Evolutionary conservation across 2,888 invertebrate genomes (phyloP).

Genomic region (Diloba caeruleocephala): DNA sequence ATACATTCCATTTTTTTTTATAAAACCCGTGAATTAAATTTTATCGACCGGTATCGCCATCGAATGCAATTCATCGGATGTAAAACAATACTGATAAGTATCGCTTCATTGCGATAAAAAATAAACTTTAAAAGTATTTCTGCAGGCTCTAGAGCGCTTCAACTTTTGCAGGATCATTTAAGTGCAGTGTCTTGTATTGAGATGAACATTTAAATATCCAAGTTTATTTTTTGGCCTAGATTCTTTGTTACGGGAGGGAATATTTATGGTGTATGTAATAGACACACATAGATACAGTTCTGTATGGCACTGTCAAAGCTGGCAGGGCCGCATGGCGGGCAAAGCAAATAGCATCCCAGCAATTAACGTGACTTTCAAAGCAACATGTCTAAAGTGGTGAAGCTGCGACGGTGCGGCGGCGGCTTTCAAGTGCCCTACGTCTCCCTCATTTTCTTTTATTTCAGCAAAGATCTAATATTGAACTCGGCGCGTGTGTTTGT

Average conservation of each 20-base stretch:
- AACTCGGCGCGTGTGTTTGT: slow-evolving; percentile 46
- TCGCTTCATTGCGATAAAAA: slow-evolving; percentile 77
- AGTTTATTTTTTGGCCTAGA: slow-evolving; percentile 37
- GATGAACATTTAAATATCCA: slow-evolving; percentile 65
- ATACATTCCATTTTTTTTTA: slow-evolving; percentile 72
- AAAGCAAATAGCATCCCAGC: slow-evolving; percentile 72
- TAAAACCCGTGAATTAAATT: slow-evolving; percentile 78
- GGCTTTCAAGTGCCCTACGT: slow-evolving; percentile 71
- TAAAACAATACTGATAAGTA: slow-evolving; percentile 84
- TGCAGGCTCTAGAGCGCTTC: slow-evolving; percentile 73
- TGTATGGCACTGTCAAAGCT: slow-evolving; percentile 48
- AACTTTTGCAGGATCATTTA: slow-evolving; percentile 74
- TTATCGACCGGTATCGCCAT: slow-evolving; percentile 75
- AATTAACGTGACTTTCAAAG: slow-evolving; percentile 81
- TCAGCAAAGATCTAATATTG: slow-evolving; percentile 70
- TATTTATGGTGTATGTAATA: slow-evolving; percentile 25
- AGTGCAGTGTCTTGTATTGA: slow-evolving; percentile 81
- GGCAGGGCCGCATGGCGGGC: slow-evolving; percentile 57
- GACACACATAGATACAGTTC: slow-evolving; percentile 26
- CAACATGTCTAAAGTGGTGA: slow-evolving; percentile 69
- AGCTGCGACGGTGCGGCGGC: slow-evolving; percentile 75
- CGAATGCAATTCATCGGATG: slow-evolving; percentile 80
- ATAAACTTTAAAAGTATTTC: slow-evolving; percentile 72
- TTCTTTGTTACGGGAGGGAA: slow-evolving; percentile 30
- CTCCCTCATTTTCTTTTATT: slow-evolving; percentile 71